phyloP scores from a whole-genome alignment of 2,797 vertebrate species.

The Sebastes steindachneri region DNA sequence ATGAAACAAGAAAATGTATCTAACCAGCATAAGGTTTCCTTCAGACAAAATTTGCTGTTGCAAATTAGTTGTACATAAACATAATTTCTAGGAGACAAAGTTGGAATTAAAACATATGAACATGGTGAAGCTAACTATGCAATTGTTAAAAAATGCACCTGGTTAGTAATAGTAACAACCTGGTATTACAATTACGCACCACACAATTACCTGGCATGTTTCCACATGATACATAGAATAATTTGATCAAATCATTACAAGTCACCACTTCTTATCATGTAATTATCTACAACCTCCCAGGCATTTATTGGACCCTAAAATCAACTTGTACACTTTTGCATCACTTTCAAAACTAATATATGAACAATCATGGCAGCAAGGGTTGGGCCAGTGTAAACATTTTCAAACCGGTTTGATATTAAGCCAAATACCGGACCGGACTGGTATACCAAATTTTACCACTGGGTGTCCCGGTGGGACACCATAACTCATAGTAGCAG shows the following conservation, averaged over 20 bases:
- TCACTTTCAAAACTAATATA: background rate
- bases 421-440: background rate
- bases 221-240: background rate
- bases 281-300: background rate
- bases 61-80: background rate
- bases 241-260: background rate
- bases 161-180: background rate
- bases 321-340: background rate
- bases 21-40: background rate
- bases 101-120: background rate
- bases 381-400: background rate
- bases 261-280: background rate
- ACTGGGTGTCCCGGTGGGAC: no score
- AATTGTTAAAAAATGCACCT: background rate
- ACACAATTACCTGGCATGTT: background rate
- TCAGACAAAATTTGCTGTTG: background rate
- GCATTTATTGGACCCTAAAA: background rate
- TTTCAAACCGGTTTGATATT: background rate
- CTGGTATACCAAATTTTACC: background rate
- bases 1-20: background rate
- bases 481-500: no score
- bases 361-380: background rate
- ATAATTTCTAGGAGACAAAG: background rate
- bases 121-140: background rate
- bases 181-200: background rate